Base-by-base conservation (phyloP, 1,140 invertebrate genomes). In the Bathynomus jamesi region DNA sequence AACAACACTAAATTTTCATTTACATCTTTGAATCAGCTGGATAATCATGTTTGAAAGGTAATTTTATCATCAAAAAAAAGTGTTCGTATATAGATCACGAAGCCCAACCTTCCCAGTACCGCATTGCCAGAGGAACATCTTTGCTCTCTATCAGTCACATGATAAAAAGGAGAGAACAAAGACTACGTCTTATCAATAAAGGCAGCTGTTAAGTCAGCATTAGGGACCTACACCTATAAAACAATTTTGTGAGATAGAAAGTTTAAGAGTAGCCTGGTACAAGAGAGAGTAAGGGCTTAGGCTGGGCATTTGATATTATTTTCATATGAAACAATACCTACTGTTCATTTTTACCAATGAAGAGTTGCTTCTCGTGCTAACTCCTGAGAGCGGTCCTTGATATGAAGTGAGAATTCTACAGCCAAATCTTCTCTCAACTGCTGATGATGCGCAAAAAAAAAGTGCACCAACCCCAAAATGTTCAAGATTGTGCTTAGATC, bases 281-380 rank as follows among this genome's bases (percentile, higher is more conserved):
- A 11, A 53, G 40, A 53, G 40, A 53, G 40, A 53, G 40, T 53
- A 53, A 53, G 40, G 40, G 40, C 40, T 53, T 53, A 53, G 40
- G 40, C 40, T 53, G 40, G 40, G 40, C 40, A 53, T 53, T 53
- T 53, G 40, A 53, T 5, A 17, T n/a, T n/a, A n/a, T 17, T 11
- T 53, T 53, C 40, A 53, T 53, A 53, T 53, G 40, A 53, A 53
- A 53, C 40, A 53, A 53, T 53, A 53, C 40, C 40, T 53, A 53
- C 40, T 53, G 40, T 53, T 53, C 40, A 53, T 53, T 53, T 53
- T 53, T 53, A 53, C 40, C 40, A 53, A 53, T 53, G 40, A 53
- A 17, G 40, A 21, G 40, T 17, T 53, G 40, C 40, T 53, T 53
- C 40, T 53, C 21, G 40, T 17, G 13, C 13, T 21, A 53, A 53